Percentiles rank a stretch among this genome's conserved stretches.
Evolutionary conservation across 2,113 vertebrate genomes (phyloP).

Genomic region (Callocephalon fimbriatum): DNA sequence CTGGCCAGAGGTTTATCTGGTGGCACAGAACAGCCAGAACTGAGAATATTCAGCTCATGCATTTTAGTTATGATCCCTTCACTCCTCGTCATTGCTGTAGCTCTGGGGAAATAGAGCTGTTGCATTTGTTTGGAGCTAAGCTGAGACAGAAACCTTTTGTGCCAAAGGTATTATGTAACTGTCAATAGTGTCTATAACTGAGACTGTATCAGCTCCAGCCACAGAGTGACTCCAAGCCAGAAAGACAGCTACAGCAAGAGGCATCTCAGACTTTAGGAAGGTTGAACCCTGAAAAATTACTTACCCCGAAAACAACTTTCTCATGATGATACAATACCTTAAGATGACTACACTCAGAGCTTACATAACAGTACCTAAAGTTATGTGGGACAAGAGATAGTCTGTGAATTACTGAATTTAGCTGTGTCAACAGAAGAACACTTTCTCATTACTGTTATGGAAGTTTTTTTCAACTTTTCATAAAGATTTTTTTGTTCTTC

Average conservation of each 20-base stretch:
- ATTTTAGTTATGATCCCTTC: not conserved
- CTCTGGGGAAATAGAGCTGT: not conserved
- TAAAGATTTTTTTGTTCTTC: not conserved
- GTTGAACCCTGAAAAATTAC: not conserved
- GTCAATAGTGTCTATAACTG: not conserved
- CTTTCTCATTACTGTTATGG: not conserved
- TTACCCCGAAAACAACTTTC: not conserved
- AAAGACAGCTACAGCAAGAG: not conserved
- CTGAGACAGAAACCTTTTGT: not conserved
- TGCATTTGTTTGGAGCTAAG: not conserved
- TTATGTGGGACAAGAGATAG: rapidly evolving
- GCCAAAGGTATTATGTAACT: not conserved
- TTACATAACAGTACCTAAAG: not conserved
- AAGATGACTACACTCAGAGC: not conserved
- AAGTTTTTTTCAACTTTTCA: not conserved
- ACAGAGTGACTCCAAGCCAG: not conserved
- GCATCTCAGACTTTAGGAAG: not conserved
- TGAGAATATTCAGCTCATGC: not conserved
- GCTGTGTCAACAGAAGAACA: not conserved
- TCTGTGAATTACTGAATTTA: not conserved
- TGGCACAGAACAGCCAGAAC: not conserved
- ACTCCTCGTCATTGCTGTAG: not conserved
- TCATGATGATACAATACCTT: not conserved
- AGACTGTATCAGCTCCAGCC: not conserved
- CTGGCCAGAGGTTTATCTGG: not conserved